These are phyloP conservation scores for Meandrusa payeni DNA, from an alignment of 2,888 invertebrate genomes.

Conservation along the genomic window DNA sequence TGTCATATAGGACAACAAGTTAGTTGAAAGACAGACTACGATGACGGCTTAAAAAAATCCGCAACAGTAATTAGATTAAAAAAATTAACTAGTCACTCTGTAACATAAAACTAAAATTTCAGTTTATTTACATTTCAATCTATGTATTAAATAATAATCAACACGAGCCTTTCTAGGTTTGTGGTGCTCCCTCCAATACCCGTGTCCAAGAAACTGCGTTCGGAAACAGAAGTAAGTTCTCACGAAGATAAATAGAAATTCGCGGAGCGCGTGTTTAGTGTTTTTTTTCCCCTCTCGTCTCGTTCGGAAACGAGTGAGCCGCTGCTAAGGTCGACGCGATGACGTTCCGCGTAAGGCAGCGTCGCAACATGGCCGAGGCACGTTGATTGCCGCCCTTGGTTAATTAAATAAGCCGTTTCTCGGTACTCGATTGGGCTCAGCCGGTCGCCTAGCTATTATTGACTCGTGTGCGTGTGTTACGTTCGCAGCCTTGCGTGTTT, in stretches of 20 bases:
- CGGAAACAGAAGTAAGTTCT: conserved; percentile 8
- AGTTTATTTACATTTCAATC: too few species aligned
- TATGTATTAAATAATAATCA: too few species aligned
- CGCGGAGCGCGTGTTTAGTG: neutral
- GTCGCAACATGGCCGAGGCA: conserved; percentile 40
- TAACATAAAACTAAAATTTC: too few species aligned
- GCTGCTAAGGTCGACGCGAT: conserved; percentile 17
- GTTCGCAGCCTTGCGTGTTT: neutral
- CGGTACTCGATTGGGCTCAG: conserved; percentile 35
- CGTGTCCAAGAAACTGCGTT: conserved; percentile 1
- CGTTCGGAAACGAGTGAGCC: conserved; percentile 13
- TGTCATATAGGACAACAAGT: too few species aligned
- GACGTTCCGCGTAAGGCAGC: conserved; percentile 30
- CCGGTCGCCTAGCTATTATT: conserved; percentile 21
- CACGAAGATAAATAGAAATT: conserved; percentile 15
- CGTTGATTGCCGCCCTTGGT: conserved; percentile 55
- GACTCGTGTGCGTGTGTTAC: conserved; percentile 14
- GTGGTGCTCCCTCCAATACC: neutral
- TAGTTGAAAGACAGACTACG: too few species aligned
- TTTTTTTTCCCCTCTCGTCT: conserved; percentile 11
- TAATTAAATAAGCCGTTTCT: conserved; percentile 74
- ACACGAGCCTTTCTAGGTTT: too few species aligned
- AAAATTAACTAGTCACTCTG: too few species aligned
- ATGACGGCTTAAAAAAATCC: too few species aligned
- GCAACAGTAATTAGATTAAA: too few species aligned